These are phyloP conservation scores for Amphilophus citrinellus DNA, from an alignment of 2,113 vertebrate species.

Conservation along the genomic window DNA sequence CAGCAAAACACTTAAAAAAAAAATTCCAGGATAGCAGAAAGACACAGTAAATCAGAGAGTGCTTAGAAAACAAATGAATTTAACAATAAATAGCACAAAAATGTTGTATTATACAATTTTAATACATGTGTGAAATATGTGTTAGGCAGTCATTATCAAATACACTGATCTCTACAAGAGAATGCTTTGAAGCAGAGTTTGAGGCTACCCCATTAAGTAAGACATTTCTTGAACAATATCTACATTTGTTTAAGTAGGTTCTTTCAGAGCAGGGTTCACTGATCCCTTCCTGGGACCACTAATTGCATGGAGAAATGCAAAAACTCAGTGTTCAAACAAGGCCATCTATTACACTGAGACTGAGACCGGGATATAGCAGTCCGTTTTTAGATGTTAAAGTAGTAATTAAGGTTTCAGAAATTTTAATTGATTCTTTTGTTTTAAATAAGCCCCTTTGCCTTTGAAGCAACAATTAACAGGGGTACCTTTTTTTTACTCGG, in stretches of 20 bases:
- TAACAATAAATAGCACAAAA: not conserved
- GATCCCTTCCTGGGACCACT: slow-evolving; percentile 55
- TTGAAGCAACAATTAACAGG: slow-evolving; percentile 72
- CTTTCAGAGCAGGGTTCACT: slow-evolving; percentile 24
- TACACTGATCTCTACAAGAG: not conserved
- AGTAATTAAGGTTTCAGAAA: slow-evolving; percentile 75
- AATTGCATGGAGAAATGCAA: slow-evolving; percentile 64
- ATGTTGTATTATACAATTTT: not conserved
- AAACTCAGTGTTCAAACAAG: slow-evolving; percentile 64
- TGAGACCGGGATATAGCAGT: slow-evolving; percentile 43
- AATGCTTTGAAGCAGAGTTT: slow-evolving; percentile 18
- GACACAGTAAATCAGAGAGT: not conserved
- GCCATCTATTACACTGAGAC: slow-evolving; percentile 57
- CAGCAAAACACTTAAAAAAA: too few species aligned
- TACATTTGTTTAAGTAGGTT: slow-evolving; percentile 52
- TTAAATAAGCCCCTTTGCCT: slow-evolving; percentile 66
- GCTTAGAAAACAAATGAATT: not conserved
- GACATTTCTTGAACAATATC: slow-evolving; percentile 26
- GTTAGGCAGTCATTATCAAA: not conserved
- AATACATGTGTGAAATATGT: not conserved
- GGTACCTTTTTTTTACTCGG: slow-evolving; percentile 31
- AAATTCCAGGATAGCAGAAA: not conserved
- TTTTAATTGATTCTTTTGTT: slow-evolving; percentile 81
- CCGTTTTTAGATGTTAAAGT: slow-evolving; percentile 66
- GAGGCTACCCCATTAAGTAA: slow-evolving; percentile 14